Conservation (phyloP, 37 sponge, comb jelly and placozoan genomes). For the Geodia barretti region DNA sequence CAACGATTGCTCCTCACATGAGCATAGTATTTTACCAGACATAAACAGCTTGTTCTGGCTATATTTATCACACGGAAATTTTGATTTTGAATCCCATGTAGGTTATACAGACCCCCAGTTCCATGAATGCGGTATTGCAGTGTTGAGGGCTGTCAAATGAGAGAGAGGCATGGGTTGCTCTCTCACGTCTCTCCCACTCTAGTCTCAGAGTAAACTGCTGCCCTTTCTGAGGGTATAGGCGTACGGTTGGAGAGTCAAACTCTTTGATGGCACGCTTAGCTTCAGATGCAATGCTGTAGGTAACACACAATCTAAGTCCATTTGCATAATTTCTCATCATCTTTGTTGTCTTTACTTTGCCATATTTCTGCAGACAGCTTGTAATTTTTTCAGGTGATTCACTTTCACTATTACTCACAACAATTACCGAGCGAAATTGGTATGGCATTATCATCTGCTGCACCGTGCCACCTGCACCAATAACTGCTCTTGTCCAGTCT, state of each 20-base stretch:
- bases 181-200: conserved; percentile 52
- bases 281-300: conserved; percentile 23
- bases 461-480: conserved; percentile 56
- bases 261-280: conserved; percentile 19
- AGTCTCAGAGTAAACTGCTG: conserved; percentile 32
- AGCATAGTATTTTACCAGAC: background rate
- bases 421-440: conserved; percentile 35
- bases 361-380: background rate
- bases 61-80: conserved; percentile 34
- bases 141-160: conserved; percentile 10
- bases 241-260: background rate
- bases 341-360: conserved; percentile 17
- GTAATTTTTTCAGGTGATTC: background rate
- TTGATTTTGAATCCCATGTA: too few species aligned
- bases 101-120: too few species aligned
- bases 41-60: conserved; percentile 19
- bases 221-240: background rate
- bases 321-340: background rate
- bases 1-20: background rate
- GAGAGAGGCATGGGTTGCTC: conserved; percentile 39
- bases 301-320: conserved; percentile 28
- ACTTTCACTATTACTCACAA: background rate
- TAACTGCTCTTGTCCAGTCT: conserved; percentile 48
- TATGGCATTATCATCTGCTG: conserved; percentile 62
- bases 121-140: conserved; percentile 3